Percentiles rank a stretch among this genome's conserved stretches.
phyloP scores from a whole-genome alignment of 2,888 invertebrate genomes.

The Barypeithes pellucidus region DNA sequence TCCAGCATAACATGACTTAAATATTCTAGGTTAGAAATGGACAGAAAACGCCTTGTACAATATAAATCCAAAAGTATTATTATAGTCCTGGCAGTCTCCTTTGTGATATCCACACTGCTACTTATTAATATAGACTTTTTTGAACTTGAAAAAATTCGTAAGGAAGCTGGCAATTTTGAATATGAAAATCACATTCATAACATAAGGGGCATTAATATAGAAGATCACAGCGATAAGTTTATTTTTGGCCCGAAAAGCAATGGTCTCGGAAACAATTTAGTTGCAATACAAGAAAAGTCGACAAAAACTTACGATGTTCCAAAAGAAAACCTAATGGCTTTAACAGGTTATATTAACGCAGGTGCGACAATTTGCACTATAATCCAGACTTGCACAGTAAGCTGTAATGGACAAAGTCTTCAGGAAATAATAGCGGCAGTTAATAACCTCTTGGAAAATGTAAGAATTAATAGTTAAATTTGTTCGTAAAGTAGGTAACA shows the following conservation, averaged over 20 bases:
- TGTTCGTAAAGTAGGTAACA: too few relatives aligned
- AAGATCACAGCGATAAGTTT: background rate
- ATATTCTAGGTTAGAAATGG: conserved; percentile 8
- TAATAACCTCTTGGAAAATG: background rate
- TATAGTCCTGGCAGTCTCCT: background rate
- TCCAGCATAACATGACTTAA: background rate
- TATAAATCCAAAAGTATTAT: background rate
- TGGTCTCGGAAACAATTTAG: background rate
- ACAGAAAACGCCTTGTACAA: background rate
- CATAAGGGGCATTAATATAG: background rate
- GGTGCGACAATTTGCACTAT: background rate
- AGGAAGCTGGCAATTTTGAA: background rate
- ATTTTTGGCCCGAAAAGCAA: background rate
- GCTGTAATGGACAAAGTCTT: conserved; percentile 6
- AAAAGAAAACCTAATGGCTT: background rate
- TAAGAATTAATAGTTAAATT: too few relatives aligned
- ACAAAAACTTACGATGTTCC: background rate
- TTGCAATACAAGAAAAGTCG: background rate
- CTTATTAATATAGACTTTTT: background rate
- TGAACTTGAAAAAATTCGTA: background rate
- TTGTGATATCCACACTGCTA: background rate
- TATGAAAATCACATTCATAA: background rate
- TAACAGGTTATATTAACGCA: too few relatives aligned
- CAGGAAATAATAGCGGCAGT: conserved; percentile 15
- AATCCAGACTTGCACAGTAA: background rate